Base-by-base conservation (phyloP, 2,888 invertebrate species). In the Eudemis profundana region DNA sequence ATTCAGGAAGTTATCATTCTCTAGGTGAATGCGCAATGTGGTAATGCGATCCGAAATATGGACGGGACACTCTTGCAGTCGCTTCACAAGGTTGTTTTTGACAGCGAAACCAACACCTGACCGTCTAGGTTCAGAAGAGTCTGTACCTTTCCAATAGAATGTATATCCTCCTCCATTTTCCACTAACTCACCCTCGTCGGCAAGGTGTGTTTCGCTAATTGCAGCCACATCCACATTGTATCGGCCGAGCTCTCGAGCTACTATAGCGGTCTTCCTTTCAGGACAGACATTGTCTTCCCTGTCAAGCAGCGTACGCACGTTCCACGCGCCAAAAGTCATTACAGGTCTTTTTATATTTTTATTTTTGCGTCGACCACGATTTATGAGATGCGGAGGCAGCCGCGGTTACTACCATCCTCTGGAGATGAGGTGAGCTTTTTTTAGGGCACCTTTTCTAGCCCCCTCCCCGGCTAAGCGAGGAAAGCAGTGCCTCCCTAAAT, bases 401-500 rank as follows among this genome's bases (percentile, higher is more conserved):
- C 47, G 27, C 27, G 47, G 47, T 15, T 47, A 47, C 47, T 47
- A 27, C 47, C 47, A 23, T 23, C 46, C 14, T 15, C 7, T 7
- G 1, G 3, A n/a, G 27, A 14, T n/a, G 14, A 66, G 63, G 38
- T 42, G 46, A 72, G 61, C 69, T 63, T 69, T 68, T 72, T 72
- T 29, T 71, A 47, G 72, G 68, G 46, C 72, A 71, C 70, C 70
- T 72, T 29, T 73, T 73, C 73, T 71, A 71, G 70, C 49, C 65
- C 71, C 70, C 61, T 70, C 69, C 70, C 38, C 47, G 68, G 68
- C 68, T 69, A 59, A 69, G 68, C 67, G 51, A 33, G 71, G 71
- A 44, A 68, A 73, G 72, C 69, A 72, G 72, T 68, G 72, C 68
- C 62, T 68, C 69, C 63, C 70, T 72, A 50, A 74, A 74, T 54